Percentiles rank a stretch among this genome's conserved stretches.
Conservation (phyloP, 1,140 invertebrate species). For the Sycophila sp. region DNA sequence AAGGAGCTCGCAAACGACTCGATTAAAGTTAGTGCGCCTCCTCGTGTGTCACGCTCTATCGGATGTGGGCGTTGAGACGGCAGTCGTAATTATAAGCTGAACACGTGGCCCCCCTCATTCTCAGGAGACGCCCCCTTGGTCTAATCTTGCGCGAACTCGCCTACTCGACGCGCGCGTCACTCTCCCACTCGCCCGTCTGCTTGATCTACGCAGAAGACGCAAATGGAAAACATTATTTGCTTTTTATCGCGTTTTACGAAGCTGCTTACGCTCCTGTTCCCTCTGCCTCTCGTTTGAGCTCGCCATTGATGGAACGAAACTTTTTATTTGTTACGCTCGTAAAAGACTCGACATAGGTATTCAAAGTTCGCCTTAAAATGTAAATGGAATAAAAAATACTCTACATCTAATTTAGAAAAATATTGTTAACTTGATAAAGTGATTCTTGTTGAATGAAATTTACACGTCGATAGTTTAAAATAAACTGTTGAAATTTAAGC, state of each 20-base stretch:
- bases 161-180: conserved; percentile 35
- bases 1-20: conserved; percentile 28
- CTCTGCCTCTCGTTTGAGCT: background rate
- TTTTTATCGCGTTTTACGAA: background rate
- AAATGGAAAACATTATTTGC: conserved; percentile 24
- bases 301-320: too few relatives aligned
- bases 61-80: conserved; percentile 54
- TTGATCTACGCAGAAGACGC: conserved; percentile 1
- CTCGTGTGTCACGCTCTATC: too few relatives aligned
- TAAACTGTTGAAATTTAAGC: too few relatives aligned
- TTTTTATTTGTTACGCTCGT: too few relatives aligned
- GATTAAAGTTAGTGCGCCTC: conserved; percentile 35
- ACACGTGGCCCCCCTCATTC: conserved; percentile 57
- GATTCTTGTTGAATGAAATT: too few relatives aligned
- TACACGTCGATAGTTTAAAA: too few relatives aligned
- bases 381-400: too few relatives aligned
- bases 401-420: too few relatives aligned
- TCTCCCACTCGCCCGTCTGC: background rate
- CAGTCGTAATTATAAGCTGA: conserved; percentile 55
- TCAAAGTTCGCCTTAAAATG: too few relatives aligned
- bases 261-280: background rate
- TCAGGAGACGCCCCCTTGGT: conserved; percentile 63
- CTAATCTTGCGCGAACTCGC: conserved; percentile 53
- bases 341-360: too few relatives aligned
- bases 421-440: too few relatives aligned